Conservation (phyloP, 2,797 vertebrate species). For the Rhinichthys osculus region DNA sequence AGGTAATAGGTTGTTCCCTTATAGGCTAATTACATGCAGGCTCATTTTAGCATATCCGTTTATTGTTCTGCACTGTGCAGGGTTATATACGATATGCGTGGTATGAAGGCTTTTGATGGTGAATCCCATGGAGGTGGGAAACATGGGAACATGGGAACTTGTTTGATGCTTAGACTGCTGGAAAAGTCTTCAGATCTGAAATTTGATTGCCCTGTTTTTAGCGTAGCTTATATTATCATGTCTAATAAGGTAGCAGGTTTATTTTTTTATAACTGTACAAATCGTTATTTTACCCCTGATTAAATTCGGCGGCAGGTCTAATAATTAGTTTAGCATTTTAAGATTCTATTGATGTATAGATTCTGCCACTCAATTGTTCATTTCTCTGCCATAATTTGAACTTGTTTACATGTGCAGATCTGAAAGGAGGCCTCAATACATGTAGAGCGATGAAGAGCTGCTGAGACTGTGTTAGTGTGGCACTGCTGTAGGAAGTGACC, state of each 20-base stretch:
- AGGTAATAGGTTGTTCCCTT: not conserved
- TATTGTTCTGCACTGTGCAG: not conserved
- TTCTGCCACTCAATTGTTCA: not conserved
- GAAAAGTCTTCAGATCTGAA: not conserved
- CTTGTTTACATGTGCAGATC: not conserved
- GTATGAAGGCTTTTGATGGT: not conserved
- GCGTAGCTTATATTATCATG: not conserved
- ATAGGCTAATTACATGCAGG: not conserved
- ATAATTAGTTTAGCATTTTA: not conserved
- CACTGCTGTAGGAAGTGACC: conserved; percentile 5
- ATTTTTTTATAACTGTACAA: not conserved
- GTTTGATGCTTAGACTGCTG: not conserved
- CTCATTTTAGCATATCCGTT: not conserved
- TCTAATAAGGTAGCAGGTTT: not conserved
- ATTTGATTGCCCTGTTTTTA: not conserved
- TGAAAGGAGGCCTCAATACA: not conserved
- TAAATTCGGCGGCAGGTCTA: not conserved
- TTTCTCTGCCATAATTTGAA: not conserved
- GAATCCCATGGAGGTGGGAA: not conserved
- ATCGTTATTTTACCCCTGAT: not conserved
- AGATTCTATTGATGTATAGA: not conserved
- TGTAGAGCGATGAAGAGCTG: conserved; percentile 19
- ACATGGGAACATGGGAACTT: not conserved
- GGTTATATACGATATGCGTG: not conserved
- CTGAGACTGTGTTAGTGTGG: no score